These are phyloP conservation scores for Triops longicaudatus DNA, from an alignment of 1,140 invertebrate genomes.

Conservation along the genomic window DNA sequence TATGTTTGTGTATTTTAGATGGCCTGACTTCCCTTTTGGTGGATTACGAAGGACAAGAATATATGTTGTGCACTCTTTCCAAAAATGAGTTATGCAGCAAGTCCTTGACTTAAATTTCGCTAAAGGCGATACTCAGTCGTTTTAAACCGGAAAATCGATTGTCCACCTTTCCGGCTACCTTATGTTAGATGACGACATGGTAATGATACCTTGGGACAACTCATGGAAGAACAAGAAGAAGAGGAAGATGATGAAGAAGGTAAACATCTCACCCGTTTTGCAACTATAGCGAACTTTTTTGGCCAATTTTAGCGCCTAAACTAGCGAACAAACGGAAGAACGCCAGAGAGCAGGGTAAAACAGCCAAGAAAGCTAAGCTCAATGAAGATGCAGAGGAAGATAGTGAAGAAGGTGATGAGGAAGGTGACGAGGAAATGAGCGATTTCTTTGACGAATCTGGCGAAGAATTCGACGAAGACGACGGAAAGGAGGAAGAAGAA, in stretches of 20 bases:
- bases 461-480: constrained; percentile 17
- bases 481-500: constrained; percentile 26
- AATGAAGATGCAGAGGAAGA: no score
- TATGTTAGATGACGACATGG: constrained; percentile 42
- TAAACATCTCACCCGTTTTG: no score
- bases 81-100: constrained; percentile 53
- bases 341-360: constrained; percentile 33
- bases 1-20: constrained; percentile 40
- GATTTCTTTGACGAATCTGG: constrained; percentile 28
- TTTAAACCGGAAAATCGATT: constrained; percentile 57
- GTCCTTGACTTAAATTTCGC: constrained; percentile 70
- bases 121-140: constrained; percentile 48
- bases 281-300: no score
- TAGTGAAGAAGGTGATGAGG: no score
- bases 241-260: constrained; percentile 39
- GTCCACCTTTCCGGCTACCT: constrained; percentile 50
- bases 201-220: constrained; percentile 43
- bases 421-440: constrained; percentile 33
- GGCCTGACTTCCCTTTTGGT: constrained; percentile 66
- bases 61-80: constrained; percentile 66
- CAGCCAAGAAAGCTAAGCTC: constrained; percentile 26
- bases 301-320: not conserved
- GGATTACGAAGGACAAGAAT: constrained; percentile 61
- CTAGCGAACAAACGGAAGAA: constrained; percentile 35
- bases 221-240: constrained; percentile 41